A percentile compares a stretch with the other conserved stretches of the same genome.
phyloP scores from a whole-genome alignment of 1,140 invertebrate species.

The Gonioctena quinquepunctata region DNA sequence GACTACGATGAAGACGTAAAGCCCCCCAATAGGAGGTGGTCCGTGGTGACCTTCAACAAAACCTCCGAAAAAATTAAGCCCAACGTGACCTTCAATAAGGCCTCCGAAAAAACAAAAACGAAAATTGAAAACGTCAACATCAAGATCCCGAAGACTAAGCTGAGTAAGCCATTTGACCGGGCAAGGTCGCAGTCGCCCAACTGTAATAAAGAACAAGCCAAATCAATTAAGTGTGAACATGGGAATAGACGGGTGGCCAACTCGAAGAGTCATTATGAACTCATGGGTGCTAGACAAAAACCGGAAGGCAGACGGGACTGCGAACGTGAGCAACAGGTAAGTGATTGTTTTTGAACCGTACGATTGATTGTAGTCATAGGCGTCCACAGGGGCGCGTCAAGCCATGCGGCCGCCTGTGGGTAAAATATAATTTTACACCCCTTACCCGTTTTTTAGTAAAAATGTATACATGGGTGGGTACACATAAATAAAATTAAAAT shows the following conservation, averaged over 20 bases:
- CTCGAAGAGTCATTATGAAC: conserved; percentile 50
- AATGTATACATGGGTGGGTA: too few relatives aligned
- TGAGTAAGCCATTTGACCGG: conserved; percentile 39
- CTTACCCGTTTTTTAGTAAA: too few relatives aligned
- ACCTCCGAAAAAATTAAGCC: conserved; percentile 5
- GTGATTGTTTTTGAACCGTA: conserved; percentile 21
- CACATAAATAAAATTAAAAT: too few relatives aligned
- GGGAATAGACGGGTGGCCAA: conserved; percentile 31
- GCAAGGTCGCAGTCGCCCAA: conserved; percentile 51
- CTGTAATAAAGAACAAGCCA: conserved; percentile 44
- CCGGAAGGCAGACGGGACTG: conserved; percentile 42
- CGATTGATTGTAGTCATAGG: conserved; percentile 1
- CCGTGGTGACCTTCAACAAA: conserved; percentile 39
- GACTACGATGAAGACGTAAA: conserved; percentile 48
- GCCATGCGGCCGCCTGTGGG: too few relatives aligned
- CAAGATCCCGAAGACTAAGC: conserved; percentile 52
- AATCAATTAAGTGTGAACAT: conserved; percentile 29
- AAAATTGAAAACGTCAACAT: conserved; percentile 42
- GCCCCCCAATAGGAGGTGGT: conserved; percentile 44
- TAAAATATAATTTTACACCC: too few relatives aligned
- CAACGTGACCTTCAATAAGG: conserved; percentile 7
- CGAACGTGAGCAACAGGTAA: conserved; percentile 49
- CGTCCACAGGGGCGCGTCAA: too few relatives aligned
- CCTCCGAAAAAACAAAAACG: conserved; percentile 28
- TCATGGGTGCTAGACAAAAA: conserved; percentile 45